These are phyloP conservation scores for Tachina grossa DNA, from an alignment of 2,888 invertebrate species.

Conservation along the genomic window DNA sequence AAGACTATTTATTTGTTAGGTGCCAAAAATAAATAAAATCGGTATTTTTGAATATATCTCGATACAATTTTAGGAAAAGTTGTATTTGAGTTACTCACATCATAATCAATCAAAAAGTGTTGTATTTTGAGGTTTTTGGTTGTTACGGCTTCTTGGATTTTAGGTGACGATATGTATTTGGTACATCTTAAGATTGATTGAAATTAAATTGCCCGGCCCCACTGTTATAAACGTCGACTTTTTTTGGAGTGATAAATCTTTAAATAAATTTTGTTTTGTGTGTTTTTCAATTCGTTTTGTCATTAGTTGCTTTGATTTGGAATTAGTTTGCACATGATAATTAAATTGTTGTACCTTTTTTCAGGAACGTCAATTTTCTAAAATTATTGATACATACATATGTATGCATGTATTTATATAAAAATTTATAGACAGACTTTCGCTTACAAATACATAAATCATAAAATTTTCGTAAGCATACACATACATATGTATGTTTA, in stretches of 20 bases:
- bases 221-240: constrained; percentile 19
- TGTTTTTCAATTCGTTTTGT: constrained; percentile 52
- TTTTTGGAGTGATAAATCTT: constrained; percentile 30
- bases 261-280: constrained; percentile 15
- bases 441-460: constrained; percentile 23
- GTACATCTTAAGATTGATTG: background rate
- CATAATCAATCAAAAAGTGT: too few species aligned
- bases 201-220: background rate
- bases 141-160: too few species aligned
- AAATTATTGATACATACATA: background rate
- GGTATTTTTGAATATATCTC: too few species aligned
- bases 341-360: constrained; percentile 64
- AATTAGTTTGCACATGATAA: constrained; percentile 73
- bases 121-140: too few species aligned
- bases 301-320: constrained; percentile 72
- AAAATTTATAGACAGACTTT: background rate
- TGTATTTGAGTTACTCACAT: too few species aligned
- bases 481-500: background rate
- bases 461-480: background rate
- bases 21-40: too few species aligned
- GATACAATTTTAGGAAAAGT: too few species aligned
- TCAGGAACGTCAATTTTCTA: constrained; percentile 20
- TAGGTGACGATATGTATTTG: too few species aligned
- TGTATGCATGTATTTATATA: too few species aligned
- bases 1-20: too few species aligned